Evolutionary conservation across 2,888 invertebrate species (phyloP).

Genomic region (Aethes cnicana): DNA sequence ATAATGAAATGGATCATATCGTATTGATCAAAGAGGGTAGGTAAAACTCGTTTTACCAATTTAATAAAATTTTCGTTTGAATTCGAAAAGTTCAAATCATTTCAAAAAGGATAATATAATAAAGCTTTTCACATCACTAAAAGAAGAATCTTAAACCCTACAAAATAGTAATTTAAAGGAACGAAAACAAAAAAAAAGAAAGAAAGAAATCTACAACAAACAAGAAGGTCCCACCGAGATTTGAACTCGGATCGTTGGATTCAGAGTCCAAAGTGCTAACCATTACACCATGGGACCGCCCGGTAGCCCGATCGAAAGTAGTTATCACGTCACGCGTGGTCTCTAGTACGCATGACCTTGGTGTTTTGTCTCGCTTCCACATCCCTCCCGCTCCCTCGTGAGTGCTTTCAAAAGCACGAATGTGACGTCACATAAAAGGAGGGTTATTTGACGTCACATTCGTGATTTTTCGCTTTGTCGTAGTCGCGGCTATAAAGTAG

Average conservation of each 20-base stretch:
- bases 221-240: constrained; percentile 87
- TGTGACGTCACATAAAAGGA: neutral
- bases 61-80: too few species aligned
- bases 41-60: too few species aligned
- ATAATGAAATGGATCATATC: too few species aligned
- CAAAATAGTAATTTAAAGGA: too few species aligned
- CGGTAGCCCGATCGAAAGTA: constrained; percentile 37
- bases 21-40: too few species aligned
- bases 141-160: too few species aligned
- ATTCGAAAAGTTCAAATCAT: too few species aligned
- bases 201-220: constrained; percentile 30
- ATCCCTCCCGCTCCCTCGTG: constrained; percentile 3
- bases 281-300: constrained; percentile 84
- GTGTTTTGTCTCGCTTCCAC: constrained; percentile 31
- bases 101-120: too few species aligned
- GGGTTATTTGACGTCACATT: too few species aligned
- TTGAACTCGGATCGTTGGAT: constrained; percentile 91
- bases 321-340: constrained; percentile 19
- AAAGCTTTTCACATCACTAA: too few species aligned
- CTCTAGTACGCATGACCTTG: constrained; percentile 52
- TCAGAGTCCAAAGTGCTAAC: constrained; percentile 88
- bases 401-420: constrained; percentile 19
- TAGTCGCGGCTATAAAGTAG: too few species aligned
- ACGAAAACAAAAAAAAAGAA: neutral
- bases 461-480: too few species aligned